These are phyloP conservation scores for Sylvia atricapilla DNA, from an alignment of 2,113 vertebrate species.

Conservation along the genomic window DNA sequence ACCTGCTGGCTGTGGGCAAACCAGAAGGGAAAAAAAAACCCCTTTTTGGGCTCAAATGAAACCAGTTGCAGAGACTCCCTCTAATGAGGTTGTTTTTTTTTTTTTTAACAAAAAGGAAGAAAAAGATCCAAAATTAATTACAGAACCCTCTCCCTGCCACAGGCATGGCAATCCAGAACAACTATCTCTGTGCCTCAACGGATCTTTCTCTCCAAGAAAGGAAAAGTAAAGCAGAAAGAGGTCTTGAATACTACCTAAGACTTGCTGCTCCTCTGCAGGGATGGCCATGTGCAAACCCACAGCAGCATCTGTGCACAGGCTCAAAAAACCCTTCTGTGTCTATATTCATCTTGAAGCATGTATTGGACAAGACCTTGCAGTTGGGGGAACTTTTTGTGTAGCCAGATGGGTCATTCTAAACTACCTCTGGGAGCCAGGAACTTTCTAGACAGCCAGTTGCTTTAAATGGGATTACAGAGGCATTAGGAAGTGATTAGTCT, in stretches of 20 bases:
- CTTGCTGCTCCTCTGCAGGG: too few species aligned
- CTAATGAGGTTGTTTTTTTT: neutral
- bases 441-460: conserved; percentile 37
- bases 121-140: neutral
- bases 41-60: neutral
- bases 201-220: neutral
- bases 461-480: conserved; percentile 50
- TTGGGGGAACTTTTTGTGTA: neutral
- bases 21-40: fast-evolving
- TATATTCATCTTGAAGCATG: fast-evolving
- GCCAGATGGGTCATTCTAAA: neutral
- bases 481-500: conserved; percentile 55
- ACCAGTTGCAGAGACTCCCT: neutral
- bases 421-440: neutral
- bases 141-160: neutral
- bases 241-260: neutral
- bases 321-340: neutral
- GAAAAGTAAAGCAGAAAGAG: neutral
- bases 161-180: neutral
- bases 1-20: neutral
- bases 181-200: neutral
- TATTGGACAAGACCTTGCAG: neutral
- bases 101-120: neutral
- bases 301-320: too few species aligned
- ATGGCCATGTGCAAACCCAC: neutral